Base-by-base conservation (phyloP, 1,140 invertebrate species). In the Halyomorpha halys region DNA sequence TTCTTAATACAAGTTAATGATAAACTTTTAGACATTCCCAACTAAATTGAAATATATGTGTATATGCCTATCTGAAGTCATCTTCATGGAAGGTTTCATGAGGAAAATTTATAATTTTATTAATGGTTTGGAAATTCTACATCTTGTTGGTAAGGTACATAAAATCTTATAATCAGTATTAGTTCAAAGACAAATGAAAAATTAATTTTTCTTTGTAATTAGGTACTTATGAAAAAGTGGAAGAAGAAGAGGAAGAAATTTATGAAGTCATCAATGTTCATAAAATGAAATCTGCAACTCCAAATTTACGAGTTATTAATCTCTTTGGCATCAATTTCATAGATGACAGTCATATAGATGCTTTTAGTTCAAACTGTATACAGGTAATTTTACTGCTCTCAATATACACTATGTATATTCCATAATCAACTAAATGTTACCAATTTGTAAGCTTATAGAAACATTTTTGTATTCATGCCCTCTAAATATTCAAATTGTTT, bases 31-130 rank as follows among this genome's bases (percentile, higher is more conserved):
- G 74, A 87, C 92, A 9, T 99, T 99, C 77, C 97, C 97, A 15
- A 97, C 95, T n/a, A 98, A 98, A 74, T 77, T 99, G 8, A 84
- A 87, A 30, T 97, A 94, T 72, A 84, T 99, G 78, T 98, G 95
- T 74, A 92, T 99, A 70, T 99, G 97, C 71, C 77, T 99, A 0
- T 98, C 94, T 0, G 97, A 99, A 76, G 97, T 99, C 56, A 99
- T 99, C 73, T 99, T 99, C 76, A 95, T 99, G 89, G 97, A 99
- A 76, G 97, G 97, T n/a, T 99, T 99, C 74, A 98, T 99, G 94
- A 79, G 97, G 65, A 97, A 99, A 77, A 98, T 99, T 67, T 99
- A 99, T 75, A 98, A 98, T 73, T 99, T 98, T 73, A 97, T 99
- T 71, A 98, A 98, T 67, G 97, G 96, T 11, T 74, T 99, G n/a